phyloP scores from a whole-genome alignment of 2,113 vertebrate species.

The Arvicanthis niloticus region DNA sequence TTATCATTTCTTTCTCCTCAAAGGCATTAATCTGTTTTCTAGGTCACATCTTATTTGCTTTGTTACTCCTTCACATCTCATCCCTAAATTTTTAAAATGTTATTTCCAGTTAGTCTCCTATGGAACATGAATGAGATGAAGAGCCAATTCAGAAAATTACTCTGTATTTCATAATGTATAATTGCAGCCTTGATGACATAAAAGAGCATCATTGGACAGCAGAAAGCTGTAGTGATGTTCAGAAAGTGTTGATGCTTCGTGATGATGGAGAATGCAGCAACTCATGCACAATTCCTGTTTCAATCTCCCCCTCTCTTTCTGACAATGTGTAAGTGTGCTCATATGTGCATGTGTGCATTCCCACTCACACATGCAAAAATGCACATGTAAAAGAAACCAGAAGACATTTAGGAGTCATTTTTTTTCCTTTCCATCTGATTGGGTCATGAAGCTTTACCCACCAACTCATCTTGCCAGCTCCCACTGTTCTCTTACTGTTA shows the following conservation, averaged over 20 bases:
- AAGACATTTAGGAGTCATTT: not conserved
- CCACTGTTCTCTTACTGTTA: not conserved
- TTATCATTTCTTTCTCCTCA: constrained; percentile 49
- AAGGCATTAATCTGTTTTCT: constrained; percentile 52
- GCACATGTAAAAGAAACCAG: not conserved
- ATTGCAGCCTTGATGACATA: not conserved
- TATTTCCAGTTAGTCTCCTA: constrained; percentile 36
- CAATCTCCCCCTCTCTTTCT: not conserved
- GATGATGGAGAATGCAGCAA: constrained; percentile 6
- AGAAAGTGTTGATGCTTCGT: not conserved
- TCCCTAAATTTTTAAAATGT: constrained; percentile 37
- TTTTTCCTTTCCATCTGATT: not conserved
- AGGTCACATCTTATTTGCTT: constrained; percentile 57
- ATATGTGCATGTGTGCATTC: accelerated
- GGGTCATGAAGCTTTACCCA: not conserved
- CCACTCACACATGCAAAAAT: not conserved
- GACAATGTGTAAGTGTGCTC: not conserved
- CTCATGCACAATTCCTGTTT: not conserved
- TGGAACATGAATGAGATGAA: constrained; percentile 47
- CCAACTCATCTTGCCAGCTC: not conserved
- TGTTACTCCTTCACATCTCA: constrained; percentile 54
- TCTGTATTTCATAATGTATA: not conserved
- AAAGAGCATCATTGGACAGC: not conserved
- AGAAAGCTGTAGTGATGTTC: not conserved
- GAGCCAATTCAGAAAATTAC: constrained; percentile 11